Evolutionary conservation across 2,797 vertebrate species (phyloP).

Genomic region (Phrynocephalus guinanensis): DNA sequence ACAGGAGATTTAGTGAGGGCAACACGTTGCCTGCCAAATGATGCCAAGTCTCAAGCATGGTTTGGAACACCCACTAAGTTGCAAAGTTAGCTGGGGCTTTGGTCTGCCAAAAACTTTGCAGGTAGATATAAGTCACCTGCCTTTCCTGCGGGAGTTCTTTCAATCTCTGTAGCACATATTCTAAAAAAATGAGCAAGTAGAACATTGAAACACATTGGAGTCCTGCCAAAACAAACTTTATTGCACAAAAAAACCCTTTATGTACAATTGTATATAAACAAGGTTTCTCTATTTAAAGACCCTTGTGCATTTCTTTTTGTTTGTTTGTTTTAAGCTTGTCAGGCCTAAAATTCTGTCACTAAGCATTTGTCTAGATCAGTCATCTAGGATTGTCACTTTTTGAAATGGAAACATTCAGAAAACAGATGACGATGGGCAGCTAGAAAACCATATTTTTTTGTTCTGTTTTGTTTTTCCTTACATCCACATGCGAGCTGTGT

Average conservation of each 20-base stretch:
- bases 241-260: conserved; percentile 80
- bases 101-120: neutral
- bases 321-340: conserved; percentile 70
- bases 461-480: conserved; percentile 8
- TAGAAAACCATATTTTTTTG: conserved; percentile 67
- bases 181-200: neutral
- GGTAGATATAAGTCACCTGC: neutral
- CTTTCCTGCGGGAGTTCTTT: neutral
- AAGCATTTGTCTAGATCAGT: conserved; percentile 76
- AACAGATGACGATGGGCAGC: conserved; percentile 67
- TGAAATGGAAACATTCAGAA: conserved; percentile 76
- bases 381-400: conserved; percentile 81
- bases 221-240: conserved; percentile 85
- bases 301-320: conserved; percentile 76
- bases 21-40: no score
- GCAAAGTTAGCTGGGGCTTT: no score
- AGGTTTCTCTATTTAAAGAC: conserved; percentile 77
- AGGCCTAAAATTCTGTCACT: conserved; percentile 77
- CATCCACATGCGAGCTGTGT: conserved; percentile 64
- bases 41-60: no score
- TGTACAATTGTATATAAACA: conserved; percentile 83
- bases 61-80: no score
- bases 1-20: no score
- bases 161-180: neutral
- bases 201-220: conserved; percentile 32